These are phyloP conservation scores for Zaprionus africanus DNA, from an alignment of 1,140 invertebrate species.

Conservation along the genomic window DNA sequence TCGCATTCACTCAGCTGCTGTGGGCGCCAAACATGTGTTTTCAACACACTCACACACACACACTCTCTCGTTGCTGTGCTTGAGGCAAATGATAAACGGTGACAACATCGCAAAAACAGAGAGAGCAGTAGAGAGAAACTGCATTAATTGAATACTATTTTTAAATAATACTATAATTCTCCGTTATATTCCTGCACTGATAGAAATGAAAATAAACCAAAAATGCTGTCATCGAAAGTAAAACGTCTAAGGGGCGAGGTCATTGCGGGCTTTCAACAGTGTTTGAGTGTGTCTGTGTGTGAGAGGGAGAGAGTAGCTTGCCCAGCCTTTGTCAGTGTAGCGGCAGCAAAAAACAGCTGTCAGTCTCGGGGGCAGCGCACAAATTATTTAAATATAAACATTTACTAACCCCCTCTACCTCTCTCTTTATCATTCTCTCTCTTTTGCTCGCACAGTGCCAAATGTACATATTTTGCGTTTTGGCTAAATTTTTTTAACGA, in stretches of 20 bases:
- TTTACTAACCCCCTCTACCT: neutral
- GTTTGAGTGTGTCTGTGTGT: neutral
- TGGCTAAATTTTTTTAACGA: slow-evolving; percentile 47
- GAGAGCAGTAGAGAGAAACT: neutral
- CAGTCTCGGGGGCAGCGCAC: slow-evolving; percentile 17
- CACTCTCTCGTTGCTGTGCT: neutral
- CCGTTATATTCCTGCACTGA: neutral
- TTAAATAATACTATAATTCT: slow-evolving; percentile 19
- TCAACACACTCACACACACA: slow-evolving; percentile 42
- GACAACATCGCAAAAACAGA: slow-evolving; percentile 39
- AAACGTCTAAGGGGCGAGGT: slow-evolving; percentile 48
- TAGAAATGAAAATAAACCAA: slow-evolving; percentile 18
- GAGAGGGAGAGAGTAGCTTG: neutral
- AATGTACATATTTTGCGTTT: slow-evolving; percentile 50
- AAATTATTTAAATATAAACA: slow-evolving; percentile 50
- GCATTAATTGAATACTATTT: slow-evolving; percentile 41
- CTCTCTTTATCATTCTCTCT: neutral
- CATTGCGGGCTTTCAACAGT: slow-evolving; percentile 25
- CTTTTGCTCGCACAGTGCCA: slow-evolving; percentile 12
- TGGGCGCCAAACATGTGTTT: slow-evolving; percentile 79
- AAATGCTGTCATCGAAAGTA: slow-evolving; percentile 72
- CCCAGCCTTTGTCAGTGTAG: neutral
- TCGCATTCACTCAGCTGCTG: slow-evolving; percentile 73
- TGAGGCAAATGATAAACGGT: slow-evolving; percentile 35
- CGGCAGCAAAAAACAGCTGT: slow-evolving; percentile 61